phyloP scores from a whole-genome alignment of 2,888 invertebrate genomes.

The Epinotia demarniana region DNA sequence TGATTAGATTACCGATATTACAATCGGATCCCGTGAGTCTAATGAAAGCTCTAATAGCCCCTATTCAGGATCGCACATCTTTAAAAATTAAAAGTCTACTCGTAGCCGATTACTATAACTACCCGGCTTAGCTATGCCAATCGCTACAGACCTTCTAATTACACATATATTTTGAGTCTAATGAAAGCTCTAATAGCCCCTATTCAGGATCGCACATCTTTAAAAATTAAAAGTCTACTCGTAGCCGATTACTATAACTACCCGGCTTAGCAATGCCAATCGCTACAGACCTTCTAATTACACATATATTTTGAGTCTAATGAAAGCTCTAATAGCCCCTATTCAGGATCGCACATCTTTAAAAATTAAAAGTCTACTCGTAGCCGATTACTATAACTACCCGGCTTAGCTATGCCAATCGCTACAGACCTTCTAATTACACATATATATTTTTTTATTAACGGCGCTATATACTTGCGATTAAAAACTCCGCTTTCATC shows the following conservation, averaged over 20 bases:
- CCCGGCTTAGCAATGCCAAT: neutral
- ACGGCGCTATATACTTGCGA: neutral
- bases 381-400: conserved; percentile 2
- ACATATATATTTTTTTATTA: neutral
- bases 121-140: too few species aligned
- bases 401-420: neutral
- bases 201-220: conserved; percentile 18
- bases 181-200: conserved; percentile 23
- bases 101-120: conserved; percentile 2
- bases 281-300: neutral
- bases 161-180: neutral
- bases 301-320: neutral
- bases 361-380: conserved; percentile 26
- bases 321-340: conserved; percentile 19
- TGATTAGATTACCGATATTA: conserved; percentile 21
- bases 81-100: conserved; percentile 26
- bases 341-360: conserved; percentile 20
- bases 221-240: conserved; percentile 25
- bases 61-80: conserved; percentile 20
- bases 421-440: neutral
- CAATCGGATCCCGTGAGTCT: conserved; percentile 3
- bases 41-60: conserved; percentile 20
- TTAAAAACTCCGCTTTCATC: neutral
- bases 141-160: neutral
- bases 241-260: conserved; percentile 3